A percentile compares a stretch with the other conserved stretches of the same genome.
Conservation (phyloP, 37 sponge, comb jelly and placozoan species). For the Geodia barretti region DNA sequence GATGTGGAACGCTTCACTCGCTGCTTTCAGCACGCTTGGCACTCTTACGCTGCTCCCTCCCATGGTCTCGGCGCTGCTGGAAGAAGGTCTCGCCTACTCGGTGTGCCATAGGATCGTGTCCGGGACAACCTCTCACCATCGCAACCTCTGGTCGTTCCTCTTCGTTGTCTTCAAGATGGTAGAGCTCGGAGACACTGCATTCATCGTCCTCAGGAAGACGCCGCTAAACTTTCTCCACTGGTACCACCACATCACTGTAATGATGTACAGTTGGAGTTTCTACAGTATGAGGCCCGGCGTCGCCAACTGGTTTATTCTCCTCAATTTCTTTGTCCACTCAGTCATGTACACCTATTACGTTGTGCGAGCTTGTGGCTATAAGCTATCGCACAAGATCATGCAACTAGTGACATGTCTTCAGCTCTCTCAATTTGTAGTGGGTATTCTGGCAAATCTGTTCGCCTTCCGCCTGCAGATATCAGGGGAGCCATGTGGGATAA, state of each 20-base stretch:
- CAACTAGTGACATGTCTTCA: slow-evolving; percentile 41
- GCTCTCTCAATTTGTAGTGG: slow-evolving; percentile 54
- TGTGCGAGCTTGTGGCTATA: slow-evolving; percentile 21
- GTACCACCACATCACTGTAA: slow-evolving; percentile 74
- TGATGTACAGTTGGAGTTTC: slow-evolving; percentile 23
- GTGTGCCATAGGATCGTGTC: neutral
- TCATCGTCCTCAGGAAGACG: slow-evolving; percentile 66
- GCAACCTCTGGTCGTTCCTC: slow-evolving; percentile 40
- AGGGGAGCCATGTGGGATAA: slow-evolving; percentile 10
- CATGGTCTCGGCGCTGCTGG: neutral
- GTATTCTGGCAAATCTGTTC: slow-evolving; percentile 2
- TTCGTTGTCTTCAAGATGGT: slow-evolving; percentile 56
- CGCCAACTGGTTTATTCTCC: slow-evolving; percentile 29
- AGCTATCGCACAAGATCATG: slow-evolving; percentile 6
- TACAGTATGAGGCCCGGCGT: neutral
- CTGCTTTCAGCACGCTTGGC: slow-evolving; percentile 61
- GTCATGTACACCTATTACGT: slow-evolving; percentile 74
- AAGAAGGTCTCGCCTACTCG: neutral
- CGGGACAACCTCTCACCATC: neutral
- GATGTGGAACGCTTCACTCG: slow-evolving; percentile 67
- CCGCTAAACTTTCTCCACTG: slow-evolving; percentile 71
- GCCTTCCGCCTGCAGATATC: neutral
- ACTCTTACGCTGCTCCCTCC: neutral
- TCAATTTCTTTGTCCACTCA: slow-evolving; percentile 61
- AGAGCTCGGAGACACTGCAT: slow-evolving; percentile 69